Base-by-base conservation (phyloP, 2,113 vertebrate species). In the Oryzias celebensis region DNA sequence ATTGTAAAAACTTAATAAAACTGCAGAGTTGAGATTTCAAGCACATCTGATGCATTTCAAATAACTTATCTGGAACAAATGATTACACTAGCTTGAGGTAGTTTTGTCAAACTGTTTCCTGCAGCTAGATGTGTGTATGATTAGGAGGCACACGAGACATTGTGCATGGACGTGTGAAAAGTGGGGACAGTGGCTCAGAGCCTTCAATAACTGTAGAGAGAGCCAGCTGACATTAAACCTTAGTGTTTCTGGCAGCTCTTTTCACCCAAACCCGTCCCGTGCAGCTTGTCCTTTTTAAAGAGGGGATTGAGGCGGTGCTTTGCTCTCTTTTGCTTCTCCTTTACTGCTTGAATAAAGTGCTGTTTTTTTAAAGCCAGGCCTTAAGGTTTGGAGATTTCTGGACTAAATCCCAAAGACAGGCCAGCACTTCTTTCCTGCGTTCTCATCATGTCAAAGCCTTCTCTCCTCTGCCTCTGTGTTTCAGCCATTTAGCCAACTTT, bases 251-350 rank as follows among this genome's bases (percentile, higher is more conserved):
- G 56, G 2, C 58, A 80, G 56, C 66, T 17, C 52, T 58, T 85
- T 70, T 56, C 66, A 81, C 57, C 77, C 65, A 64, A 58, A 75
- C 56, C 75, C 20, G 3, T 41, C 44, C 47, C 71, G 31, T 70
- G 62, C 52, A 36, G 44, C 18, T 24, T 84, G 84, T 71, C 79
- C 77, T 66, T 79, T 87, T 84, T 69, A 70, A 82, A 81, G 51
- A 70, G 65, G 22, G 56, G 62, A 62, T 65, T 51, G 46, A 71
- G 68, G 16, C 65, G 52, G 45, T 53, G n/a, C 53, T 78, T 67
- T 63, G 55, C 73, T 81, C 67, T 61, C 56, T 31, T 57, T 62
- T 47, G 41, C 20, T 24, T 66, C 52, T 20, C 41, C 60, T 75
- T 77, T 58, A 62, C 72, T 58, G 58, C 63, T 7, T 1, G 52